These are phyloP conservation scores for Chloropsis cyanopogon DNA, from an alignment of 2,113 vertebrate genomes.

Conservation along the genomic window DNA sequence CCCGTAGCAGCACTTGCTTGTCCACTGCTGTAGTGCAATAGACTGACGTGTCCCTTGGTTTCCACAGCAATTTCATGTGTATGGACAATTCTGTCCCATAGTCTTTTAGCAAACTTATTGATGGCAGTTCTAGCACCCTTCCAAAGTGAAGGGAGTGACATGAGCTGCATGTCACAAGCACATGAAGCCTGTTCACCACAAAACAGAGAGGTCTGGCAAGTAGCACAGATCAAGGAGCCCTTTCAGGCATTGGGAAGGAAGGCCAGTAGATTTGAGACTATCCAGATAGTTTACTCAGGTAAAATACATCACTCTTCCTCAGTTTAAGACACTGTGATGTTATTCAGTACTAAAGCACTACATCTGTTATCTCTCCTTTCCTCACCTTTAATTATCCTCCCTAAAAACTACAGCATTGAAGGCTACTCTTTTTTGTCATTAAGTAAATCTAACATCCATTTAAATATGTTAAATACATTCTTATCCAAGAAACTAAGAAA, in stretches of 20 bases:
- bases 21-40: neutral
- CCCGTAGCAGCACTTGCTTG: neutral
- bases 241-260: neutral
- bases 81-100: neutral
- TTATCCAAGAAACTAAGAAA: neutral
- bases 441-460: neutral
- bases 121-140: neutral
- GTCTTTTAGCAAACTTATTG: neutral
- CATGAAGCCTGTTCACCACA: neutral
- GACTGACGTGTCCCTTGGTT: neutral
- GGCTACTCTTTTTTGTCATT: neutral
- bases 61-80: neutral
- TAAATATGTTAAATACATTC: neutral
- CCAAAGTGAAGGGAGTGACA: neutral
- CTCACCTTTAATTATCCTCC: neutral
- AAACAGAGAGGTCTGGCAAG: neutral
- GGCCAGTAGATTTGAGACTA: neutral
- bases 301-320: neutral
- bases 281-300: neutral
- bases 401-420: neutral
- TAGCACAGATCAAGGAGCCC: neutral
- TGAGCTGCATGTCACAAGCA: accelerated
- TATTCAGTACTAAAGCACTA: neutral
- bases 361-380: neutral
- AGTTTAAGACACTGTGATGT: neutral